Conservation (phyloP, 2,888 invertebrate species). For the Alloscopus bannaensis region DNA sequence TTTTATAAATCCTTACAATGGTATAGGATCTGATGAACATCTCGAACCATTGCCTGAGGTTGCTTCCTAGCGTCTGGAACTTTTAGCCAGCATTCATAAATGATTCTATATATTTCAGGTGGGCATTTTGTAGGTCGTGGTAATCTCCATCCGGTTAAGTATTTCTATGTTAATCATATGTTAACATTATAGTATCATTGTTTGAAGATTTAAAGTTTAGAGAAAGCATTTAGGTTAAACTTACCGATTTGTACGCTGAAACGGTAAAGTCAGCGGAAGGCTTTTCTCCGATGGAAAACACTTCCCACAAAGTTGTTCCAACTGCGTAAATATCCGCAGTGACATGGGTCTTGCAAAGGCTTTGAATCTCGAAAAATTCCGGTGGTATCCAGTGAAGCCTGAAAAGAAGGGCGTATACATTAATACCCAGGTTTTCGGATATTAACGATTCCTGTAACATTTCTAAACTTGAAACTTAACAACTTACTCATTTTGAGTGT, state of each 20-base stretch:
- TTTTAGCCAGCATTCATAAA: constrained; percentile 88
- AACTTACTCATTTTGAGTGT: constrained; percentile 82
- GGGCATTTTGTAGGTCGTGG: constrained; percentile 84
- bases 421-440: not conserved
- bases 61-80: constrained; percentile 84
- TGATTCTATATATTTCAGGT: constrained; percentile 84
- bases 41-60: constrained; percentile 90
- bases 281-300: constrained; percentile 86
- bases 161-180: constrained; percentile 77
- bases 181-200: constrained; percentile 75
- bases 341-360: constrained; percentile 81
- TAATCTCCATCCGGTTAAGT: constrained; percentile 82
- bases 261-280: constrained; percentile 75
- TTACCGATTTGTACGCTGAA: constrained; percentile 76
- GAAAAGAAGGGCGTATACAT: too few species aligned
- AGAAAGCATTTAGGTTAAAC: constrained; percentile 74
- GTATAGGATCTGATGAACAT: constrained; percentile 87
- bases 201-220: constrained; percentile 74
- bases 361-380: constrained; percentile 85
- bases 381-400: constrained; percentile 94
- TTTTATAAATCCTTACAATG: constrained; percentile 77
- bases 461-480: not conserved
- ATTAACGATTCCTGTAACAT: not conserved
- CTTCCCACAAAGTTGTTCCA: constrained; percentile 94
- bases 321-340: constrained; percentile 93